phyloP scores from a whole-genome alignment of 64 coral and sea anemone species.

The Anthopleura sola region DNA sequence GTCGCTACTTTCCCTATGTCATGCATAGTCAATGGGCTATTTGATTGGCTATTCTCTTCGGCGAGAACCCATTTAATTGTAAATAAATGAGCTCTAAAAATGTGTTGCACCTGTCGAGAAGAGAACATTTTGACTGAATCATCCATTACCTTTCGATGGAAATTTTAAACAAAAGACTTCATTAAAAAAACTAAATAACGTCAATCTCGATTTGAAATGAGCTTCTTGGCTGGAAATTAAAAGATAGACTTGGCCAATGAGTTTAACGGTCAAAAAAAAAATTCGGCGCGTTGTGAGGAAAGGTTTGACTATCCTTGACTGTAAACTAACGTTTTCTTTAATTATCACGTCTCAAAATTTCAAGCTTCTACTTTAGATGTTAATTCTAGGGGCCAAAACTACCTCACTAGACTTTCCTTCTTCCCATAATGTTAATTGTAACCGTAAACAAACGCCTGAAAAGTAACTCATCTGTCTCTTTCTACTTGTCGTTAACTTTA shows the following conservation, averaged over 20 bases:
- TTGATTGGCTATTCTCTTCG: neutral
- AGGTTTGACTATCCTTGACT: too few species aligned
- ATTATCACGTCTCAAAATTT: neutral
- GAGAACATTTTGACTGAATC: neutral
- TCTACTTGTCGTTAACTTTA: neutral
- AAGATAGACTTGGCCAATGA: too few species aligned
- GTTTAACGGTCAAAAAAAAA: too few species aligned
- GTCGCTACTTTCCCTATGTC: neutral
- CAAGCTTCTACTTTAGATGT: neutral
- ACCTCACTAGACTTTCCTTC: neutral
- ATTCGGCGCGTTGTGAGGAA: neutral
- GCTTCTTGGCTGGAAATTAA: neutral
- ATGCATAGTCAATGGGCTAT: neutral
- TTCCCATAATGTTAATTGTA: neutral
- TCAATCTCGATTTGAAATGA: neutral
- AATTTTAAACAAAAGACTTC: neutral
- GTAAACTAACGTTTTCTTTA: neutral
- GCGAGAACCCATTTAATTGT: neutral
- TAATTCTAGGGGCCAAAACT: neutral
- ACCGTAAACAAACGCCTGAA: neutral
- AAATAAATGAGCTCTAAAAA: neutral
- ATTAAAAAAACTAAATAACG: neutral
- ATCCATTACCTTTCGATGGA: neutral
- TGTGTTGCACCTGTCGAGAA: neutral
- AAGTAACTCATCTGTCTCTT: neutral